Evolutionary conservation across 2,888 invertebrate species (phyloP), one percentile per base, ranked within the genome.

Genomic region (Clostera curtula): DNA sequence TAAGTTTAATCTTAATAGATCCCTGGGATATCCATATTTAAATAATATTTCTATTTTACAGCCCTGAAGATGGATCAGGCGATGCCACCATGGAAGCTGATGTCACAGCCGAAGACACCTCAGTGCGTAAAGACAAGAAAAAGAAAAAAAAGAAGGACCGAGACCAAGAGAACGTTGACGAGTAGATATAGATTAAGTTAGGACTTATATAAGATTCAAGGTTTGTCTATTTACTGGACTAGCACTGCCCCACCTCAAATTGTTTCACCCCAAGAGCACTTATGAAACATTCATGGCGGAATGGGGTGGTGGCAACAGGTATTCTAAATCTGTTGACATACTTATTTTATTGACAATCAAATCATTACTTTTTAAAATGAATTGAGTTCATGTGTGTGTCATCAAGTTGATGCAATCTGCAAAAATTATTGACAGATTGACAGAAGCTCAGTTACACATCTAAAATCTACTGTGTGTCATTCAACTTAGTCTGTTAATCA

Each of bases 131-230:
- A 58, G 88, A 92, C 40, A 91, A 92, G 68, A 91, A 92, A 63
- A 92, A 92, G 66, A 91, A 91, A 76, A 90, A 90, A 75, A 91
- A 92, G 82, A 92, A 90, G 68, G 88, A 89, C 56, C 88, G 89
- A 69, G 86, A 89, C 34, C 86, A 86, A 49, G 89, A 87, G 19
- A 51, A 49, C 43, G 60, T 63, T 31, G 85, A 85, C 27, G 85
- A 79, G 43, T 71, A 48, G 40, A 41, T 29, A 30, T 17, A 8
- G 4, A 18, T 19, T 30, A 30, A 21, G 9, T 12, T 47, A 35
- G 56, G 45, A 24, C 23, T 32, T 44, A 43, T 27, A 24, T 8
- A 53, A 42, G 40, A n/a, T n/a, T n/a, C n/a, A n/a, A n/a, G n/a
- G n/a, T n/a, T n/a, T n/a, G n/a, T n/a, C n/a, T n/a, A n/a, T n/a